phyloP scores from a whole-genome alignment of 1,140 invertebrate genomes.

The Tetraneura akinire region DNA sequence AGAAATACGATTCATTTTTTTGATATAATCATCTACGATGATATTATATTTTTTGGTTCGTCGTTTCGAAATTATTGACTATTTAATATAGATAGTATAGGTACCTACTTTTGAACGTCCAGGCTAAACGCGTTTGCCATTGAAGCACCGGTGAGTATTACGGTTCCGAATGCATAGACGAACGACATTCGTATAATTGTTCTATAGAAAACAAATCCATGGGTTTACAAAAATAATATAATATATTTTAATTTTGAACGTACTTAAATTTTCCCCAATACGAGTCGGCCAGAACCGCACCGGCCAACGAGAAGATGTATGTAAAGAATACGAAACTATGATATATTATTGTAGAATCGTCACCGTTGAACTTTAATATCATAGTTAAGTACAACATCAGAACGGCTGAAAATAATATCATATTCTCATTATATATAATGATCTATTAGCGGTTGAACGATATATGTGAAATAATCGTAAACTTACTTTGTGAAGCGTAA shows the following conservation, averaged over 20 bases:
- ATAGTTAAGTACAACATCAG: slow-evolving; percentile 77
- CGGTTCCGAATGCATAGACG: slow-evolving; percentile 82
- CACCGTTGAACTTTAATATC: slow-evolving; percentile 67
- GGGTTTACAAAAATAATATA: too few species aligned
- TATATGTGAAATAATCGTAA: background rate
- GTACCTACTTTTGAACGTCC: background rate
- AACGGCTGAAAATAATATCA: slow-evolving; percentile 69
- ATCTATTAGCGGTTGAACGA: slow-evolving; percentile 58
- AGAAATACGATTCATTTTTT: too few species aligned
- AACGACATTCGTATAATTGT: slow-evolving; percentile 87
- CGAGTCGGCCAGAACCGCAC: slow-evolving; percentile 86
- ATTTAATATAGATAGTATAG: too few species aligned
- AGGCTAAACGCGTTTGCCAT: slow-evolving; percentile 58
- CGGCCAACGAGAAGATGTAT: slow-evolving; percentile 84
- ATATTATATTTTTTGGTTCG: too few species aligned
- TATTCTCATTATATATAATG: background rate
- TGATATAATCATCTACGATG: too few species aligned
- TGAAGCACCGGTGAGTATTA: slow-evolving; percentile 74
- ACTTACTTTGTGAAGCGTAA: slow-evolving; percentile 89
- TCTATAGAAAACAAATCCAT: slow-evolving; percentile 58
- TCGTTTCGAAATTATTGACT: too few species aligned
- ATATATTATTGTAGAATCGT: slow-evolving; percentile 76
- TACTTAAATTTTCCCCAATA: slow-evolving; percentile 78
- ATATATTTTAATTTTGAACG: slow-evolving; percentile 53
- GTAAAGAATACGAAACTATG: slow-evolving; percentile 82